Evolutionary conservation across 1,140 invertebrate species (phyloP).

Genomic region (Drosophila equinoxialis): DNA sequence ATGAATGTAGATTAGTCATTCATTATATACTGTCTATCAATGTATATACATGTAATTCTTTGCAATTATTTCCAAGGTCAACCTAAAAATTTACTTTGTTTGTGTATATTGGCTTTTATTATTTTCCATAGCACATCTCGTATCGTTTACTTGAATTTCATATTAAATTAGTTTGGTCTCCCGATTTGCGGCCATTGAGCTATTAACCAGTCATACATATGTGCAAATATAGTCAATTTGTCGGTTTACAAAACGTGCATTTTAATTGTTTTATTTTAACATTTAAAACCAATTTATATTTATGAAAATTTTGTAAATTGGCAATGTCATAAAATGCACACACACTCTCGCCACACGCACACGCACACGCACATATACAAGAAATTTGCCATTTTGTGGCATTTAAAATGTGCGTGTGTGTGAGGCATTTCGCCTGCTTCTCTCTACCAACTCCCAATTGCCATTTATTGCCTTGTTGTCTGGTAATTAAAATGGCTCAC

Average conservation of each 20-base stretch:
- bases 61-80: too few relatives aligned
- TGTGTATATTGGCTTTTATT: too few relatives aligned
- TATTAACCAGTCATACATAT: background rate
- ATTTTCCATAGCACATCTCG: too few relatives aligned
- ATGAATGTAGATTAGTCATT: too few relatives aligned
- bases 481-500: conserved; percentile 73
- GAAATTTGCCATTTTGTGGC: conserved; percentile 66
- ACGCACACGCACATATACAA: conserved; percentile 32
- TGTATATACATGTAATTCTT: too few relatives aligned
- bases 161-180: conserved; percentile 4
- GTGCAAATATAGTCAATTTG: conserved; percentile 20
- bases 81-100: too few relatives aligned
- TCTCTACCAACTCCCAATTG: conserved; percentile 50
- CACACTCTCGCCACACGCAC: background rate
- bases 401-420: conserved; percentile 9
- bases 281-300: conserved; percentile 79
- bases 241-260: conserved; percentile 17
- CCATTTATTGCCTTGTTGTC: conserved; percentile 51
- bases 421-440: conserved; percentile 27
- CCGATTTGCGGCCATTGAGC: conserved; percentile 13
- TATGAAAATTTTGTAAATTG: conserved; percentile 77
- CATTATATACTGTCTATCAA: too few relatives aligned
- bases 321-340: conserved; percentile 50
- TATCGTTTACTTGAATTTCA: background rate
- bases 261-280: conserved; percentile 77